These are phyloP conservation scores for Ceratosolen solmsi DNA, from an alignment of 1,140 invertebrate genomes.

Conservation along the genomic window DNA sequence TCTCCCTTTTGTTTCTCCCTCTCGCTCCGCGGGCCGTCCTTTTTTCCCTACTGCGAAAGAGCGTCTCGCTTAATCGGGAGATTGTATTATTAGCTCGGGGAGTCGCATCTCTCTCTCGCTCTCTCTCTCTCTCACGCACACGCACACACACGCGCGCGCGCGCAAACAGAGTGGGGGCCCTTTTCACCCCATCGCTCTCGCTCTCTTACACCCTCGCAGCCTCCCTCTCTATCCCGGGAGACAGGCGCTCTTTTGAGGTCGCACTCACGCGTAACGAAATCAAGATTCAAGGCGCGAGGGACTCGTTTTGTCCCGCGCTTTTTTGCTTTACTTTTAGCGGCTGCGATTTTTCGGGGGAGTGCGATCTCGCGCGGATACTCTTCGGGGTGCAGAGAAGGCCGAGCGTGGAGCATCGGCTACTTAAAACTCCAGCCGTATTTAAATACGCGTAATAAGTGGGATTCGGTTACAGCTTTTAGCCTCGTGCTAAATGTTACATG, in stretches of 20 bases:
- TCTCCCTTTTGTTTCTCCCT: conserved; percentile 33
- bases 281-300: conserved; percentile 47
- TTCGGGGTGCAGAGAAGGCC: background rate
- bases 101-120: background rate
- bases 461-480: conserved; percentile 19
- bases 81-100: conserved; percentile 51
- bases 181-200: background rate
- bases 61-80: conserved; percentile 51
- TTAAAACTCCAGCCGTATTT: background rate
- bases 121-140: background rate
- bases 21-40: background rate
- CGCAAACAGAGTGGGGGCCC: too few relatives aligned
- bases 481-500: background rate
- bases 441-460: conserved; percentile 25
- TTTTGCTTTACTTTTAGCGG: conserved; percentile 1
- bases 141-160: background rate
- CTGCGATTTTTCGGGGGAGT: conserved; percentile 20
- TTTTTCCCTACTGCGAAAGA: conserved; percentile 6
- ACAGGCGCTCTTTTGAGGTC: conserved; percentile 37
- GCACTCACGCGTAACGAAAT: conserved; percentile 51
- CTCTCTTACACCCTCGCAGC: background rate
- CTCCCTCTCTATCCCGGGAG: background rate
- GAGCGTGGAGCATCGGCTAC: background rate
- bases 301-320: background rate
- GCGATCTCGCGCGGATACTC: background rate